Base-by-base conservation (phyloP, 2,797 vertebrate genomes). In the Enoplosus armatus region DNA sequence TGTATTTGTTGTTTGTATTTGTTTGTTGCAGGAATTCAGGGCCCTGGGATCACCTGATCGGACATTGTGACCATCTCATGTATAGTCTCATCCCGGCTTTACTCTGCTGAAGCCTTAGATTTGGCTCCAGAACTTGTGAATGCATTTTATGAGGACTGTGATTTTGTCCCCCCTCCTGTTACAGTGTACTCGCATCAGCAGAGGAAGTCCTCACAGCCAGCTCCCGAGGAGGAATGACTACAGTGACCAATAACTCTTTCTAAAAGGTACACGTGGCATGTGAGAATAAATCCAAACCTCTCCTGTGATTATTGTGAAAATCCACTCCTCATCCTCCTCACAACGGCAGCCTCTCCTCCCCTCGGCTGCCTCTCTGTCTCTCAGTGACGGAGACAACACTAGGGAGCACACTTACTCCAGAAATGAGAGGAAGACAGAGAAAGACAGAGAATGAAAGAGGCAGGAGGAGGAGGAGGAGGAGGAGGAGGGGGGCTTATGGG, bases 371-470 rank as follows among this genome's bases (percentile, higher is more conserved):
- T 56, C 39, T 47, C 43, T 39, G 51, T 45, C 45, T 73, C 80
- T 75, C 70, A 62, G 56, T 4, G 35, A 78, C 54, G 27, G 68
- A 86, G 72, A 81, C 86, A 90, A 98, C 97, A 95, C 97, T 97
- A 98, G 97, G 95, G 97, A 96, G 97, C 97, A 97, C 93, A 96
- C 96, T 97, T 96, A 95, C 96, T 94, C 95, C 94, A 97, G 89
- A 89, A 97, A 98, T 97, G 94, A 90, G 79, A 80, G 79, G 86
- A 80, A 41, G 41, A 64, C 22, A 8, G 59, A 37, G 22, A 51
- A n/a, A 72, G 37, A 77, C 31, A 35, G 22, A 16, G 43, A 39
- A 39, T 12, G 8, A n/a, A 12, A 10, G 43, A 73, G 59, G 47
- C n/a, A n/a, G 43, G 3, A 37, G 65, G 56, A 51, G 73, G 55